Conservation (phyloP, 1,140 invertebrate genomes). For the Pygmarrhopalites habei region DNA sequence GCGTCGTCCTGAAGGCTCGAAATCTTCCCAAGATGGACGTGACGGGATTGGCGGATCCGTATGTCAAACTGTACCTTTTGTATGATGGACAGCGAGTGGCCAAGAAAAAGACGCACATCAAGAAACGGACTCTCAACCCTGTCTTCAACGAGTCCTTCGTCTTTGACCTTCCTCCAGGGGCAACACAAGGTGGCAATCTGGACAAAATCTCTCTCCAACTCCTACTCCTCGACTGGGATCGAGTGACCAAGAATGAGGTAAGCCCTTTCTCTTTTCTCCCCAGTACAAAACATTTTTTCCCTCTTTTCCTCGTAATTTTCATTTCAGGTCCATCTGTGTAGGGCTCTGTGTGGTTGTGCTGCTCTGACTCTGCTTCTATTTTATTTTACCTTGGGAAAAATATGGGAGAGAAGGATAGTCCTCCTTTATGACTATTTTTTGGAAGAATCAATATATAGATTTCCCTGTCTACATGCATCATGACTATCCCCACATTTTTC, state of each 20-base stretch:
- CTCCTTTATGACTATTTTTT: too few relatives aligned
- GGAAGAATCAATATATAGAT: too few relatives aligned
- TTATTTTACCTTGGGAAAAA: too few relatives aligned
- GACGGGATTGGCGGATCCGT: constrained; percentile 79
- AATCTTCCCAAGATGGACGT: constrained; percentile 94
- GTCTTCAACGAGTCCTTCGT: constrained; percentile 96
- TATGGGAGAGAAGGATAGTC: too few relatives aligned
- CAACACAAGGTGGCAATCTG: constrained; percentile 62
- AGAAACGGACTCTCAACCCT: constrained; percentile 93
- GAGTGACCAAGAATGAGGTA: constrained; percentile 95
- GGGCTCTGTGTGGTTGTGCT: too few relatives aligned
- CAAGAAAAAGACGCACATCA: constrained; percentile 98
- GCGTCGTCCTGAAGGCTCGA: constrained; percentile 84
- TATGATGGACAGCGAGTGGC: constrained; percentile 95
- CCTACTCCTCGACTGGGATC: constrained; percentile 90
- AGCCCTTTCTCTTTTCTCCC: too few relatives aligned
- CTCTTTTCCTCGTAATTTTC: too few relatives aligned
- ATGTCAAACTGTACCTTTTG: constrained; percentile 94
- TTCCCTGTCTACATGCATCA: too few relatives aligned
- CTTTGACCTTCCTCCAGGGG: constrained; percentile 66
- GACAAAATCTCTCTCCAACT: constrained; percentile 87
- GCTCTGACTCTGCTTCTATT: too few relatives aligned
- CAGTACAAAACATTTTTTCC: too few relatives aligned
- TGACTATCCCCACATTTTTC: too few relatives aligned
- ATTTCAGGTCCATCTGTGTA: too few relatives aligned